Evolutionary conservation across 2,113 vertebrate genomes (phyloP).

Genomic region (Hyaena hyaena): DNA sequence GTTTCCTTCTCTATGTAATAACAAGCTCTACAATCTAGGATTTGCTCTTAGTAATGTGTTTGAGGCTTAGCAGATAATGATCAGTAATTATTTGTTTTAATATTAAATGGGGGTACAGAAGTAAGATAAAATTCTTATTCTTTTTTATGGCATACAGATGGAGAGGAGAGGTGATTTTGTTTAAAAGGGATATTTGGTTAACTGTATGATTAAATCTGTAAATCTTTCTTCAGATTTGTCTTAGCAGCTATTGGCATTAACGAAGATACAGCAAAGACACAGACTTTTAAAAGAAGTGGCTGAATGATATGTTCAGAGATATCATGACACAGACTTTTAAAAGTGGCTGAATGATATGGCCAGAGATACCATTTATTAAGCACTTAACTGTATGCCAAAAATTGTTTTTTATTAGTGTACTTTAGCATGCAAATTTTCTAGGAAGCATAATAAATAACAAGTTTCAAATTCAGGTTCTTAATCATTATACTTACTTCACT

Average conservation of each 20-base stretch:
- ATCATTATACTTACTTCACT: neutral
- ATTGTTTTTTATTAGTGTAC: neutral
- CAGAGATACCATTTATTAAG: neutral
- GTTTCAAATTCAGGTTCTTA: neutral
- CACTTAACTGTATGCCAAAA: neutral
- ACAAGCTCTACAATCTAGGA: neutral
- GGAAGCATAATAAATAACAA: neutral
- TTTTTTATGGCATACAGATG: neutral
- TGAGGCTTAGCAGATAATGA: neutral
- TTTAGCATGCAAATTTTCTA: neutral
- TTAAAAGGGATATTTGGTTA: constrained; percentile 1
- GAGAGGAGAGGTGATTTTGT: neutral
- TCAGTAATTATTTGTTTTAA: neutral
- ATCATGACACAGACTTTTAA: neutral
- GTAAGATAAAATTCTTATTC: neutral
- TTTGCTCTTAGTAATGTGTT: neutral
- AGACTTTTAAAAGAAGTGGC: neutral
- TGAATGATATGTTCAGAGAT: neutral
- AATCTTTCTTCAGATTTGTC: neutral
- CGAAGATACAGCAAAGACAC: neutral
- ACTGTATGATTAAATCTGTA: neutral
- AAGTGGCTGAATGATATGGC: neutral
- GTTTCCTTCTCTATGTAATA: neutral
- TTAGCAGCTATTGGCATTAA: neutral
- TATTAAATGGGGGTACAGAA: neutral